phyloP scores from a whole-genome alignment of 2,888 invertebrate genomes.

The Myopa testacea region DNA sequence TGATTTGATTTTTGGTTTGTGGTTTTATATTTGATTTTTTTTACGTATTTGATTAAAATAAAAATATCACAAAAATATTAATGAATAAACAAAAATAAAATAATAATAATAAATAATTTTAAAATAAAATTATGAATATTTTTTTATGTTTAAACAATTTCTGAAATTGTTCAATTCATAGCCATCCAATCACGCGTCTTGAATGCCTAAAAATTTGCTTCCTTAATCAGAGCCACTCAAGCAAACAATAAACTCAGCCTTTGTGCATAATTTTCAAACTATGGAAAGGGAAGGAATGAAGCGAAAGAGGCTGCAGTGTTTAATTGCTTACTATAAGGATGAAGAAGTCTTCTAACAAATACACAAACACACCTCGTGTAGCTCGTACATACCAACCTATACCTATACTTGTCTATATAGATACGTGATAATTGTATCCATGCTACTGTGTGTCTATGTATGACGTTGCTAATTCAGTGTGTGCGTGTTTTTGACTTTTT shows the following conservation, averaged over 20 bases:
- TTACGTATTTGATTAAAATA: too few species aligned
- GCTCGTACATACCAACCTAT: background rate
- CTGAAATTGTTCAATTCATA: too few species aligned
- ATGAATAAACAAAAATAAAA: too few species aligned
- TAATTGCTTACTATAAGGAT: slow-evolving; percentile 64
- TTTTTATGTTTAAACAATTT: background rate
- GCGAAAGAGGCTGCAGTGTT: slow-evolving; percentile 48
- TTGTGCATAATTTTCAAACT: slow-evolving; percentile 11
- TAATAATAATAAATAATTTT: too few species aligned
- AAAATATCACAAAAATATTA: too few species aligned
- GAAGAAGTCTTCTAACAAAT: slow-evolving; percentile 50
- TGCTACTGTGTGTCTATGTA: background rate
- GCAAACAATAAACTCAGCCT: slow-evolving; percentile 21
- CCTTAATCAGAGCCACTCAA: slow-evolving; percentile 16
- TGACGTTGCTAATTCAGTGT: slow-evolving; percentile 4
- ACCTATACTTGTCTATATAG: background rate
- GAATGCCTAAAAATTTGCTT: slow-evolving; percentile 15
- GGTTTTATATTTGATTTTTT: too few species aligned
- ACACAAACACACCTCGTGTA: slow-evolving; percentile 42
- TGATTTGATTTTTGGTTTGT: too few species aligned
- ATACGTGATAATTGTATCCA: too few species aligned
- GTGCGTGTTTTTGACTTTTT: slow-evolving; percentile 50
- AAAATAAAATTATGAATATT: background rate
- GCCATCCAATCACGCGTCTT: background rate
- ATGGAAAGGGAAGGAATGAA: background rate